Conservation (phyloP, 2,888 invertebrate genomes). For the Diachrysia chrysitis region DNA sequence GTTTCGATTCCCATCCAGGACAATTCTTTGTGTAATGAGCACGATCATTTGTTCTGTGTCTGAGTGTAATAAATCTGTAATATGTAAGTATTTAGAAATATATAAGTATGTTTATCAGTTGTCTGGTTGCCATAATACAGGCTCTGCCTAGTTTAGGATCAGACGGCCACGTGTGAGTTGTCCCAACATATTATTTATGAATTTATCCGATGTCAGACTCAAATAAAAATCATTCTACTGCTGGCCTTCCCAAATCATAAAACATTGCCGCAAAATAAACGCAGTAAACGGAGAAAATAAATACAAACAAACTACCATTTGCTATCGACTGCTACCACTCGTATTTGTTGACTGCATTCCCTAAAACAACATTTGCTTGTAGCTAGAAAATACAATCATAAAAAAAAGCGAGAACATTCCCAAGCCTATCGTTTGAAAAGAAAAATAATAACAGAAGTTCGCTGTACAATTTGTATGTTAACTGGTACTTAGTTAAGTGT, state of each 20-base stretch:
- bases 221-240: background rate
- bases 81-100: too few species aligned
- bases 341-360: background rate
- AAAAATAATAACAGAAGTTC: conserved; percentile 40
- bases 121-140: too few species aligned
- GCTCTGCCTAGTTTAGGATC: too few species aligned
- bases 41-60: too few species aligned
- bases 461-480: conserved; percentile 47
- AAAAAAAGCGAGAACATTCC: conserved; percentile 21
- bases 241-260: background rate
- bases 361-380: conserved; percentile 2
- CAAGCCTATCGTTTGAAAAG: conserved; percentile 26
- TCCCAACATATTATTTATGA: too few species aligned
- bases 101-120: too few species aligned
- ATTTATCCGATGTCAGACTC: too few species aligned
- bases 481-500: conserved; percentile 32
- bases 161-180: too few species aligned
- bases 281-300: conserved; percentile 2
- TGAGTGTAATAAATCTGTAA: too few species aligned
- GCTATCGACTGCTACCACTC: background rate
- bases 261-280: background rate
- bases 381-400: background rate
- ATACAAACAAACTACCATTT: background rate
- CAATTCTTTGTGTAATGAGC: too few species aligned
- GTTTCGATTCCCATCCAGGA: too few species aligned